Evolutionary conservation across 1,140 invertebrate genomes (phyloP).

Genomic region (Hyphantria cunea): DNA sequence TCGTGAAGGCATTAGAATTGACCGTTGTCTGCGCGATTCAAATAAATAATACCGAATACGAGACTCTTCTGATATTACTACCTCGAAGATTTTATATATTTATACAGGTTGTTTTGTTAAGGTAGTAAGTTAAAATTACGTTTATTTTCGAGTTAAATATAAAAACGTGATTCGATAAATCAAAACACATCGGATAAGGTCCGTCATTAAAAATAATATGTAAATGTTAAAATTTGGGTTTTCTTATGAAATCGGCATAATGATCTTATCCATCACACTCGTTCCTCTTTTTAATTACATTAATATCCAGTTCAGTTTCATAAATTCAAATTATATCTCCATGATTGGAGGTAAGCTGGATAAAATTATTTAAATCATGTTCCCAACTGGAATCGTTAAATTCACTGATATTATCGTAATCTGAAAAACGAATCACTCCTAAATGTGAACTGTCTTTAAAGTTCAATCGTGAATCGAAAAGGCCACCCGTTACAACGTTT

Average conservation of each 20-base stretch:
- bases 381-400: constrained; percentile 11
- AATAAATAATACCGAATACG: constrained; percentile 65
- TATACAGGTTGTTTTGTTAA: constrained; percentile 17
- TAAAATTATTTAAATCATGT: constrained; percentile 32
- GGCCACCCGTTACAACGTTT: constrained; percentile 61
- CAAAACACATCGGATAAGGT: no score
- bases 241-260: not conserved
- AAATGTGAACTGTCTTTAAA: constrained; percentile 50
- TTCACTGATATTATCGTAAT: constrained; percentile 30
- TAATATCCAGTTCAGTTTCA: constrained; percentile 7
- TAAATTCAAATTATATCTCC: constrained; percentile 16
- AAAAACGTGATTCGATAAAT: no score
- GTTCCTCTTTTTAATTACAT: constrained; percentile 15
- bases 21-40: constrained; percentile 46
- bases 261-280: not conserved
- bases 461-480: constrained; percentile 53
- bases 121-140: no score
- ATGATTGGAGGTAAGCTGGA: constrained; percentile 22
- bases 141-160: no score
- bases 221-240: not conserved
- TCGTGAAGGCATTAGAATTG: constrained; percentile 65
- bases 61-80: constrained; percentile 50
- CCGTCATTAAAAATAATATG: no score
- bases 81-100: constrained; percentile 8
- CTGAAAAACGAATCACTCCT: constrained; percentile 39